Conservation (phyloP, 2,113 vertebrate genomes). For the Morone chrysops region DNA sequence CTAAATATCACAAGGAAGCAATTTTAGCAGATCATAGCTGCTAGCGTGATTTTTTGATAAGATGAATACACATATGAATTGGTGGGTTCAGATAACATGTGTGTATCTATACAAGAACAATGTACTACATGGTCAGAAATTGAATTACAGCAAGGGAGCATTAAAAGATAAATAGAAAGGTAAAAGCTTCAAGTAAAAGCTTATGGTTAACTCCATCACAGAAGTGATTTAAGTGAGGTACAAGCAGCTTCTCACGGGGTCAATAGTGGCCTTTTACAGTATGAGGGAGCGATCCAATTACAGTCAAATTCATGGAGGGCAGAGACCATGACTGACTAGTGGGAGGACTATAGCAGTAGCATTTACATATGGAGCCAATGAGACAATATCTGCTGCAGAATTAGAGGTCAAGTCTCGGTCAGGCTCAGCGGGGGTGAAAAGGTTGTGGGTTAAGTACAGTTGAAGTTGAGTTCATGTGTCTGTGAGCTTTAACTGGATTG, state of each 20-base stretch:
- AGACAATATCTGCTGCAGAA: conserved; percentile 55
- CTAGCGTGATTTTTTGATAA: background rate
- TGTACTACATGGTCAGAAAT: background rate
- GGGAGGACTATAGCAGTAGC: conserved; percentile 34
- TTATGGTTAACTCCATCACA: background rate
- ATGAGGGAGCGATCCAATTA: conserved; percentile 48
- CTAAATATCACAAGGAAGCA: background rate
- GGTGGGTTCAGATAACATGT: background rate
- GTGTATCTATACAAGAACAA: background rate
- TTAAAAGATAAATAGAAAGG: background rate
- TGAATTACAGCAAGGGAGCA: background rate
- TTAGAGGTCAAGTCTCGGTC: conserved; percentile 56
- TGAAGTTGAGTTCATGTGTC: conserved; percentile 9
- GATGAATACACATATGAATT: background rate
- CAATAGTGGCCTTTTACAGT: background rate
- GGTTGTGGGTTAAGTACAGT: conserved; percentile 36
- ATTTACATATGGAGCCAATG: conserved; percentile 63
- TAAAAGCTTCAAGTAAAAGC: background rate
- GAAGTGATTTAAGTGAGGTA: background rate
- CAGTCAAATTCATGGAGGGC: conserved; percentile 47
- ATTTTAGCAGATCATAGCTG: background rate
- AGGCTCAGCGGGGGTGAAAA: conserved; percentile 42
- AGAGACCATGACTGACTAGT: conserved; percentile 46
- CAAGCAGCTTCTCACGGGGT: background rate
- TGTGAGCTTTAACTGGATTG: conserved; percentile 1